Conservation (phyloP, 2,113 vertebrate genomes). For the Epinephelus fuscoguttatus region DNA sequence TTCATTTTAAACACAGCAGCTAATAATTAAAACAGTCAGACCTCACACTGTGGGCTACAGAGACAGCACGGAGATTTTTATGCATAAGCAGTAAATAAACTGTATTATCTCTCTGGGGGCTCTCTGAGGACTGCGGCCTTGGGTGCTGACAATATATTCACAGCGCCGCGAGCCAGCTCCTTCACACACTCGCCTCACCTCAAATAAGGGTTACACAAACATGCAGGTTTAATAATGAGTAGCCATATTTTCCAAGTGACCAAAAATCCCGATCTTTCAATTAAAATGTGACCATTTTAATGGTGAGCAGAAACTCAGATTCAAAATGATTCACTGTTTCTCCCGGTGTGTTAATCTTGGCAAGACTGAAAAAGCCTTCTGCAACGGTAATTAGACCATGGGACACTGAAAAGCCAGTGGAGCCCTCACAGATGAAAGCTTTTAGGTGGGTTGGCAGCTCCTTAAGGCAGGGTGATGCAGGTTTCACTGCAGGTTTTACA, state of each 20-base stretch:
- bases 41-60: slow-evolving; percentile 58
- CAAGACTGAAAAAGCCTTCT: slow-evolving; percentile 36
- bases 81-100: slow-evolving; percentile 70
- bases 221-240: slow-evolving; percentile 42
- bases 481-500: slow-evolving; percentile 67
- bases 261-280: slow-evolving; percentile 3
- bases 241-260: slow-evolving; percentile 16
- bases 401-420: slow-evolving; percentile 41
- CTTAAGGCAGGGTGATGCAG: slow-evolving; percentile 60
- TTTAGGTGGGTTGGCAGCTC: slow-evolving; percentile 62
- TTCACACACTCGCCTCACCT: slow-evolving; percentile 43
- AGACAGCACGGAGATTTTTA: slow-evolving; percentile 57
- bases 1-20: slow-evolving; percentile 74
- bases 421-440: slow-evolving; percentile 61
- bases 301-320: neutral
- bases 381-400: slow-evolving; percentile 41
- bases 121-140: slow-evolving; percentile 48
- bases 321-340: slow-evolving; percentile 31
- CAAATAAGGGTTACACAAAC: slow-evolving; percentile 39
- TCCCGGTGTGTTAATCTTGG: slow-evolving; percentile 33
- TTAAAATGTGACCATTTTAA: slow-evolving; percentile 45
- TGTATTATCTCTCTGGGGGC: slow-evolving; percentile 63
- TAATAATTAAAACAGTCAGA: slow-evolving; percentile 77
- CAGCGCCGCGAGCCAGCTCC: slow-evolving; percentile 15
- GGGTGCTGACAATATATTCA: slow-evolving; percentile 55